Evolutionary conservation across 2,888 invertebrate species (phyloP).

Genomic region (Adelognathus sp.): DNA sequence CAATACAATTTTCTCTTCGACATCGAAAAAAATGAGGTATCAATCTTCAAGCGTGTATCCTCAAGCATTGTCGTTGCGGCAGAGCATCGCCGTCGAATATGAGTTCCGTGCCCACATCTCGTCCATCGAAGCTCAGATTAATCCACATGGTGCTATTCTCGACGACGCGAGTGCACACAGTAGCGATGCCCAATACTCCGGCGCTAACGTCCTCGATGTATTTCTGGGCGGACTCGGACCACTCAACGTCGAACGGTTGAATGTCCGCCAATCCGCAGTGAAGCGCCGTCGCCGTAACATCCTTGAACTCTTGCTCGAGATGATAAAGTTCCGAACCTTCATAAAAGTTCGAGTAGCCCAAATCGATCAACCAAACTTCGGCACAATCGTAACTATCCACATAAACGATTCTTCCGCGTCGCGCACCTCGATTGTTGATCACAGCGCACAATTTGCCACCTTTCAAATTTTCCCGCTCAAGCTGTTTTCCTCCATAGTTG

Average conservation of each 20-base stretch:
- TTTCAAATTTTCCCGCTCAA: slow-evolving; percentile 2
- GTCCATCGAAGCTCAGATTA: slow-evolving; percentile 23
- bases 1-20: too few species aligned
- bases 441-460: slow-evolving; percentile 8
- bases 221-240: slow-evolving; percentile 15
- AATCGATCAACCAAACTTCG: slow-evolving; percentile 43
- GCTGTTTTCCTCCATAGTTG: not conserved
- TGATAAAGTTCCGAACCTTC: slow-evolving; percentile 9
- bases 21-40: too few species aligned
- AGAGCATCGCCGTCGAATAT: slow-evolving; percentile 25
- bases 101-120: slow-evolving; percentile 30
- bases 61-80: slow-evolving; percentile 22
- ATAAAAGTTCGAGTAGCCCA: slow-evolving; percentile 12
- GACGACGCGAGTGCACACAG: slow-evolving; percentile 14
- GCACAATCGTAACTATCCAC: slow-evolving; percentile 7
- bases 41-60: not conserved
- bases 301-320: slow-evolving; percentile 22
- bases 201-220: not conserved
- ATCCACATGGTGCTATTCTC: slow-evolving; percentile 35
- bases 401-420: slow-evolving; percentile 18
- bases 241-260: not conserved
- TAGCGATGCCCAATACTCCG: not conserved
- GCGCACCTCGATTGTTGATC: not conserved
- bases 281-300: slow-evolving; percentile 14
- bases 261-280: slow-evolving; percentile 35